A percentile compares a stretch with the other conserved stretches of the same genome.
Conservation (phyloP, 2,888 invertebrate genomes). For the Volucella bombylans region DNA sequence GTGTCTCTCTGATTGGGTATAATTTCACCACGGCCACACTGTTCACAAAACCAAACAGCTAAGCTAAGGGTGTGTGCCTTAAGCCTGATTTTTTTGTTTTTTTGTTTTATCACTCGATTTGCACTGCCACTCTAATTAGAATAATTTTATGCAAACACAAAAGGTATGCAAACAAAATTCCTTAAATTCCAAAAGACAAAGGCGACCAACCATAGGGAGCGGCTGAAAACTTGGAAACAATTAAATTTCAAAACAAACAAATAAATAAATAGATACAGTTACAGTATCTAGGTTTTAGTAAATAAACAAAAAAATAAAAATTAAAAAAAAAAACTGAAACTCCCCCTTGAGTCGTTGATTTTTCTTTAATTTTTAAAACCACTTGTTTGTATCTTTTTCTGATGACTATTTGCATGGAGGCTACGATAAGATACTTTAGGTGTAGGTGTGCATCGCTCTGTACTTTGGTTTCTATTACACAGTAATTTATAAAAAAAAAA, state of each 20-base stretch:
- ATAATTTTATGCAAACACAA: slow-evolving; percentile 43
- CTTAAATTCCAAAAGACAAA: slow-evolving; percentile 52
- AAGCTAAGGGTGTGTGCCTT: slow-evolving; percentile 7
- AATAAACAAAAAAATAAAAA: background rate
- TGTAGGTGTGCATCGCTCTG: slow-evolving; percentile 12
- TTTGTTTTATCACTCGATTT: background rate
- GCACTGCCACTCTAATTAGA: slow-evolving; percentile 33
- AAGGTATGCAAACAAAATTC: slow-evolving; percentile 57
- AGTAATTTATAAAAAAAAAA: background rate
- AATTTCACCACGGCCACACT: too few species aligned
- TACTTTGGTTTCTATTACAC: background rate
- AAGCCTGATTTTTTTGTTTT: background rate
- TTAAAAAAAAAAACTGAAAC: background rate
- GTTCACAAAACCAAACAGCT: slow-evolving; percentile 19
- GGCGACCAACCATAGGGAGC: slow-evolving; percentile 32
- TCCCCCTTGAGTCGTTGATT: slow-evolving; percentile 24
- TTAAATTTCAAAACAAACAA: slow-evolving; percentile 20
- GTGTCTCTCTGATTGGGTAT: too few species aligned
- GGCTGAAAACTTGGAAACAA: slow-evolving; percentile 42
- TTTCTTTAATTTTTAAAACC: background rate
- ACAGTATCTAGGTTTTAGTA: slow-evolving; percentile 37
- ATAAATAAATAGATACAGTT: slow-evolving; percentile 5
- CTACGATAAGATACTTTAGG: slow-evolving; percentile 33
- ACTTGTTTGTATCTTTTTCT: slow-evolving; percentile 19
- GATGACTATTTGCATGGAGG: slow-evolving; percentile 44